phyloP scores from a whole-genome alignment of 37 sponge, comb jelly and placozoan genomes.

The Eunapius fragilis region DNA sequence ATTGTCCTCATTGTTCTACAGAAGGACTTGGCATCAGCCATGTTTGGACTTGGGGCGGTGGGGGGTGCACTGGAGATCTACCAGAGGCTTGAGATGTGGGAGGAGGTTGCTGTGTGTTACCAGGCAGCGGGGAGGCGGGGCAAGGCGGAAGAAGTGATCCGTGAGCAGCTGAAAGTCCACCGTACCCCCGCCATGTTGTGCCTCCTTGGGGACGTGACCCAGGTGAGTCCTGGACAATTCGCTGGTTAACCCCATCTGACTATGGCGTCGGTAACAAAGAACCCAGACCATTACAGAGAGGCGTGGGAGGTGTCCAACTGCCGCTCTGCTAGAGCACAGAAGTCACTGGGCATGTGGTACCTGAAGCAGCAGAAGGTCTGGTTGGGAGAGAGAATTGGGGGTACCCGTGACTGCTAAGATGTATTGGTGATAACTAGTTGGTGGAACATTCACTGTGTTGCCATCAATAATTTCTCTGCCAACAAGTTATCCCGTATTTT shows the following conservation, averaged over 20 bases:
- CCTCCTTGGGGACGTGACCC: constrained; percentile 84
- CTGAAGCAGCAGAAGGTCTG: constrained; percentile 63
- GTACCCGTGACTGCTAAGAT: too few species aligned
- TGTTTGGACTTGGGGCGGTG: constrained; percentile 64
- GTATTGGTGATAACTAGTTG: too few species aligned
- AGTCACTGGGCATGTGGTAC: constrained; percentile 80
- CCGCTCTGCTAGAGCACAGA: constrained; percentile 78
- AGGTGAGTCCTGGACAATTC: constrained; percentile 19
- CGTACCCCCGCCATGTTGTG: constrained; percentile 81
- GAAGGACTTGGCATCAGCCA: constrained; percentile 72
- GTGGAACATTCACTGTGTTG: too few species aligned
- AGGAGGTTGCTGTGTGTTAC: constrained; percentile 77
- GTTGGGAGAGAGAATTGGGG: too few species aligned
- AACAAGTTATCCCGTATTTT: too few species aligned
- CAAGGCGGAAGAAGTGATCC: constrained; percentile 57
- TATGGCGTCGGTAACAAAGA: constrained; percentile 22
- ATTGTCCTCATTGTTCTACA: background rate
- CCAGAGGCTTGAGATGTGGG: constrained; percentile 84
- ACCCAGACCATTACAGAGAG: constrained; percentile 68
- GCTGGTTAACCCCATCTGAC: background rate
- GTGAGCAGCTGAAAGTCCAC: constrained; percentile 45
- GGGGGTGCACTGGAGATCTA: constrained; percentile 45
- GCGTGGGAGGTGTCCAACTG: constrained; percentile 89
- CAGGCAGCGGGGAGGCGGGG: constrained; percentile 63
- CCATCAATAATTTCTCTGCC: too few species aligned